Percentiles rank a stretch among this genome's conserved stretches.
Conservation (phyloP, 2,113 vertebrate genomes). For the Hypocryptadius cinnamomeus region DNA sequence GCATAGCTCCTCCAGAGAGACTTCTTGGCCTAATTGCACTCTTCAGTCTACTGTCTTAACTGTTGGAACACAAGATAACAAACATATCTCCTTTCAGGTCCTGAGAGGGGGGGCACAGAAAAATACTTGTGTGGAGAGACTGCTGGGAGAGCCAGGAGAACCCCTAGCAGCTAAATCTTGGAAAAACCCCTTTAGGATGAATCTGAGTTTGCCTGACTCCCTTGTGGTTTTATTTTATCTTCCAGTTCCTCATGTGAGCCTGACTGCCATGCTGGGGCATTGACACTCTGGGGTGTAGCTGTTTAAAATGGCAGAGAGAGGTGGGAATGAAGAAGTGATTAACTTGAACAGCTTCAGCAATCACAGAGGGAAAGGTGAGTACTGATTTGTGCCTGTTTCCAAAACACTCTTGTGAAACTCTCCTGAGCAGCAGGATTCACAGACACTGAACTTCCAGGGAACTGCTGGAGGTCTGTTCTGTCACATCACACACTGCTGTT, state of each 20-base stretch:
- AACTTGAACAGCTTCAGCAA: conserved; percentile 82
- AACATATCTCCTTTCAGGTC: neutral
- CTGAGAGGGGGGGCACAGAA: neutral
- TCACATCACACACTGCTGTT: neutral
- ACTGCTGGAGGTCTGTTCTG: neutral
- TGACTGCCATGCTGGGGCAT: conserved; percentile 33
- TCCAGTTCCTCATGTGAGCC: conserved; percentile 14
- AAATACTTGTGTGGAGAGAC: neutral
- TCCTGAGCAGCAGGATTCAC: neutral
- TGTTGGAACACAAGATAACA: neutral
- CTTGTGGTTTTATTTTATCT: neutral
- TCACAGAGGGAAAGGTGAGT: conserved; percentile 82
- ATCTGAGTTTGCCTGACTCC: neutral
- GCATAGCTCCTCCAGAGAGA: neutral
- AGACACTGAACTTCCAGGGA: neutral
- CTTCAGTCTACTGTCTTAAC: fast-evolving
- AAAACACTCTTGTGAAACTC: neutral
- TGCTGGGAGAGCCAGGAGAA: neutral
- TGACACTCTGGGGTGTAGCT: conserved; percentile 28
- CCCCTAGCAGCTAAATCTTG: neutral
- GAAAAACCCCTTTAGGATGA: neutral
- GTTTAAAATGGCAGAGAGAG: conserved; percentile 84
- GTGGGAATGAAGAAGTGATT: conserved; percentile 82
- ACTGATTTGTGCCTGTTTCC: neutral
- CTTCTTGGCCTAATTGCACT: neutral